Evolutionary conservation across 2,113 vertebrate genomes (phyloP).

Genomic region (Sander vitreus): DNA sequence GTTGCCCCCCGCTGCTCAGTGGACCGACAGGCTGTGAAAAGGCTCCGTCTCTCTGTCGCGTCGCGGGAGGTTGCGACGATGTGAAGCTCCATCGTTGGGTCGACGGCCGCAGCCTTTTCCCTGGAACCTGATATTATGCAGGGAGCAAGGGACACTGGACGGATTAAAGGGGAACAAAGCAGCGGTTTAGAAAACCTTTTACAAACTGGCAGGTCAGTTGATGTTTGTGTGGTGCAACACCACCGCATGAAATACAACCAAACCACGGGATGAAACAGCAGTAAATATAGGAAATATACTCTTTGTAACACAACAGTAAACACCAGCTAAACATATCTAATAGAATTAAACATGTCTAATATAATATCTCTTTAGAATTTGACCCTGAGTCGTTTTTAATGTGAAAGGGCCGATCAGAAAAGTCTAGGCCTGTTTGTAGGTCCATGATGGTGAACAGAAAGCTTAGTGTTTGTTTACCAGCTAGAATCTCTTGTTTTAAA

Average conservation of each 20-base stretch:
- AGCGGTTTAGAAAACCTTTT: conserved; percentile 56
- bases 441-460: conserved; percentile 24
- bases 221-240: conserved; percentile 6
- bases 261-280: neutral
- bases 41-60: conserved; percentile 50
- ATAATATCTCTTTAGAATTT: neutral
- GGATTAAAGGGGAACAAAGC: conserved; percentile 77
- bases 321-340: neutral
- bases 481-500: neutral
- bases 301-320: neutral
- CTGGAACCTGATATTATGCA: conserved; percentile 78
- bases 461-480: conserved; percentile 16
- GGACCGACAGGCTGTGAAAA: conserved; percentile 15
- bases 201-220: conserved; percentile 77
- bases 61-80: conserved; percentile 53
- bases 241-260: conserved; percentile 10
- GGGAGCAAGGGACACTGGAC: conserved; percentile 55
- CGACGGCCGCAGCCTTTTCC: conserved; percentile 49
- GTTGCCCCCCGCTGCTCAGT: neutral
- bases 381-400: neutral
- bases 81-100: conserved; percentile 62
- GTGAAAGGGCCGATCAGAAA: neutral
- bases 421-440: conserved; percentile 52
- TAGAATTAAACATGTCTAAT: neutral
- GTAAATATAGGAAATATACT: neutral